Evolutionary conservation across 2,113 vertebrate species (phyloP), one percentile per base, ranked within the genome.

Genomic region (Forbesichthys agassizii): DNA sequence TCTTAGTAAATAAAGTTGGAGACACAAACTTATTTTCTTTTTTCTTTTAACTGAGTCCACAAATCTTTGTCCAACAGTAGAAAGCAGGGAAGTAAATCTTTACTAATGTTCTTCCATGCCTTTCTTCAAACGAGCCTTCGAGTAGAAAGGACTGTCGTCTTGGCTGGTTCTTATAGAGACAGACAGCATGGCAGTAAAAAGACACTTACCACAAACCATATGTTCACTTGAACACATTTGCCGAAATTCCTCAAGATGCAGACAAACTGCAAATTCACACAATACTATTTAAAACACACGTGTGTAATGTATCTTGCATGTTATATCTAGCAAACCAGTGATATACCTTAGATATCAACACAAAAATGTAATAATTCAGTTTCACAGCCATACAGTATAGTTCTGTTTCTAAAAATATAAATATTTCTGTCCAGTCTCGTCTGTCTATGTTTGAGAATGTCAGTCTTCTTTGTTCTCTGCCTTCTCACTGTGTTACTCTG

Each of bases 101-200:
- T 81, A 89, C 86, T 89, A 77, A 90, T 88, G 86, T 78, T 66
- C 62, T 53, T 90, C 88, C 89, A 90, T 86, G 81, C 84, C 87
- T 73, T 77, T 81, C 84, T 90, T 90, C 88, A 88, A 89, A 86
- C 75, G 13, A 75, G 77, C 83, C 83, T 84, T 85, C 86, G 68
- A 84, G 82, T 86, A 79, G 52, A 90, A 86, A 86, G 85, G 82
- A 84, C 62, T 53, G 77, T 79, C 84, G 85, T 85, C 86, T 88
- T 90, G 89, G 89, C 88, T 86, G 84, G 46, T 68, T 52, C 82
- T 79, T 71, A 76, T 87, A 89, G 85, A 87, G 83, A 87, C 83
- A 83, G 79, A 87, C 80, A 68, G 83, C 83, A 86, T 82, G 83
- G 84, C 81, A 85, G 83, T 85, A 87, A 72, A 89, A 88, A 85